A percentile compares a stretch with the other conserved stretches of the same genome.
phyloP scores from a whole-genome alignment of 2,113 vertebrate species.

The Atlantisia rogersi region DNA sequence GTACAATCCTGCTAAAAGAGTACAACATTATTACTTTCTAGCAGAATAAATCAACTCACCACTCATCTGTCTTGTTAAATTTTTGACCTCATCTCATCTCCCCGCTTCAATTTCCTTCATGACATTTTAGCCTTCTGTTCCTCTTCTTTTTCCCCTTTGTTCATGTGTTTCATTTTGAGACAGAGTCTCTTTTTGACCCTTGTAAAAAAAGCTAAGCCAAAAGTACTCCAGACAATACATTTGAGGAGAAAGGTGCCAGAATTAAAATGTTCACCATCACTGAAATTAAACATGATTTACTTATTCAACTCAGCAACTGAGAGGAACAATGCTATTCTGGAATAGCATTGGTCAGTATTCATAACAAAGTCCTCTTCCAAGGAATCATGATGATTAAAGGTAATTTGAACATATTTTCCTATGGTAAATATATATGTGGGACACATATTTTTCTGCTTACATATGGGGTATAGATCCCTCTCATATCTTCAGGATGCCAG shows the following conservation, averaged over 20 bases:
- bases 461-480: background rate
- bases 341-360: background rate
- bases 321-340: background rate
- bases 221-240: background rate
- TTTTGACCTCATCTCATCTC: background rate
- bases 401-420: background rate
- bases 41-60: background rate
- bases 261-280: background rate
- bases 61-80: background rate
- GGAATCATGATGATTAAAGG: background rate
- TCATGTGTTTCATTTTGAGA: background rate
- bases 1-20: background rate
- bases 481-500: background rate
- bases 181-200: background rate
- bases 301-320: background rate
- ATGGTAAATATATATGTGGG: background rate
- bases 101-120: background rate
- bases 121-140: background rate
- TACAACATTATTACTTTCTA: background rate
- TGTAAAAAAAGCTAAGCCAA: background rate
- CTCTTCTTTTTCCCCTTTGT: background rate
- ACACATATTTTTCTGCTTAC: background rate
- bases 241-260: background rate
- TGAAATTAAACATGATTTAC: background rate
- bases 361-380: background rate